A percentile compares a stretch with the other conserved stretches of the same genome.
These are phyloP conservation scores for Babyrousa celebensis DNA, from an alignment of 2,797 vertebrate species.

Conservation along the genomic window DNA sequence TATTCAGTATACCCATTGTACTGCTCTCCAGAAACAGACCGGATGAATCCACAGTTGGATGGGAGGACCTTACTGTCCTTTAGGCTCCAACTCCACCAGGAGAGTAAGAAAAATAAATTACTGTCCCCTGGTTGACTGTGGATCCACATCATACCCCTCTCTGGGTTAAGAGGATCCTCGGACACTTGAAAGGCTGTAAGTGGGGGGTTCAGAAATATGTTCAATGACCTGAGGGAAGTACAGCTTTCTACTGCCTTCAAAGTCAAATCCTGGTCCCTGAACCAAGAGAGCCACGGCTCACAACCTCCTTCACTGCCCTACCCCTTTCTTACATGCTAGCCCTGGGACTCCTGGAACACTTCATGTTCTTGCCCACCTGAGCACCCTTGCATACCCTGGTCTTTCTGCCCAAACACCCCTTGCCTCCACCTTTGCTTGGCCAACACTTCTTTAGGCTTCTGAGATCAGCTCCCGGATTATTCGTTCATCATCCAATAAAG, in stretches of 20 bases:
- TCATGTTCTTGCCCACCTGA: not conserved
- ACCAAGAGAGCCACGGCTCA: rapidly evolving
- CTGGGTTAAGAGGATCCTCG: conserved; percentile 9
- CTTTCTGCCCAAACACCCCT: not conserved
- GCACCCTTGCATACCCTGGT: not conserved
- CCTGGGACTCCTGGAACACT: not conserved
- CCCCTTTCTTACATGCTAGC: not conserved
- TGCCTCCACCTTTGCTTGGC: not conserved
- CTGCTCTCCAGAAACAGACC: not conserved
- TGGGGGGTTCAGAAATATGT: not conserved
- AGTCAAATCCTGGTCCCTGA: not conserved
- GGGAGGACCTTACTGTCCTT: not conserved
- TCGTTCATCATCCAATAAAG: not conserved
- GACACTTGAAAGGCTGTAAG: not conserved
- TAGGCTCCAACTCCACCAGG: not conserved
- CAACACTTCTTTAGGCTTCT: not conserved
- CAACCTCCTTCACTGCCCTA: not conserved
- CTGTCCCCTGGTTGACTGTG: not conserved
- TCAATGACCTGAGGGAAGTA: not conserved
- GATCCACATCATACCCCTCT: not conserved
- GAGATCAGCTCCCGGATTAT: not conserved
- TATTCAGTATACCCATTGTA: not conserved
- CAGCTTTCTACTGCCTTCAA: not conserved
- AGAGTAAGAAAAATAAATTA: not conserved
- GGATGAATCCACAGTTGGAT: not conserved